A percentile compares a stretch with the other conserved stretches of the same genome.
Evolutionary conservation across 1,140 invertebrate genomes (phyloP).

Genomic region (Platyscapa corneri): DNA sequence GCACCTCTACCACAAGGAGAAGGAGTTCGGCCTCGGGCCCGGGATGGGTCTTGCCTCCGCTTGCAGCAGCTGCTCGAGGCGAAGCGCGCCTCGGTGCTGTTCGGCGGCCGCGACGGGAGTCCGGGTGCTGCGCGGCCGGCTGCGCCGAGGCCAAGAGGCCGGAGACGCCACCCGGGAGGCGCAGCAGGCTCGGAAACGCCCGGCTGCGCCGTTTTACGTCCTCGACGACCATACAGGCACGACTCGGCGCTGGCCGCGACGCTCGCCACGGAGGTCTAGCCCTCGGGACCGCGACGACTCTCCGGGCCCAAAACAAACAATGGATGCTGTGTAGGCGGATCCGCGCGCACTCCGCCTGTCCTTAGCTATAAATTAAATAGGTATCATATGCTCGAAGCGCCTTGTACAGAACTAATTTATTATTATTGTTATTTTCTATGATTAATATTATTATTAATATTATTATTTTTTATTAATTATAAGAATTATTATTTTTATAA

Average conservation of each 20-base stretch:
- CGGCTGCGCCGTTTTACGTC: constrained; percentile 76
- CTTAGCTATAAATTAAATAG: constrained; percentile 67
- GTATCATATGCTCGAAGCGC: constrained; percentile 66
- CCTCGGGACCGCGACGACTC: not conserved
- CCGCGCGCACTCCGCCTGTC: constrained; percentile 53
- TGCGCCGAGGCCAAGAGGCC: constrained; percentile 54
- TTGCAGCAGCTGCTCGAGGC: constrained; percentile 58
- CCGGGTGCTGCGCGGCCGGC: constrained; percentile 49
- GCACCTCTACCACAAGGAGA: constrained; percentile 72
- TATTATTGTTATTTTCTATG: constrained; percentile 73
- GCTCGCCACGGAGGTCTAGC: constrained; percentile 80
- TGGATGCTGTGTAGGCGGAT: constrained; percentile 65
- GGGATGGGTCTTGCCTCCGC: no score
- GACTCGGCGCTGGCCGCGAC: constrained; percentile 74
- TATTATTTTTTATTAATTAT: constrained; percentile 23
- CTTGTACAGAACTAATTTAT: constrained; percentile 76
- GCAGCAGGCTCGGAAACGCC: constrained; percentile 53
- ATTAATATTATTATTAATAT: constrained; percentile 43
- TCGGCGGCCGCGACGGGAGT: constrained; percentile 46
- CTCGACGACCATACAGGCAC: constrained; percentile 80
- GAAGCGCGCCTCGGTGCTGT: constrained; percentile 72
- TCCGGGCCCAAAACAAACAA: constrained; percentile 35
- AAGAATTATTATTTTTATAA: constrained; percentile 35
- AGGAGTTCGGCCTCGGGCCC: constrained; percentile 65
- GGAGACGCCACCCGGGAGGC: constrained; percentile 59